A percentile compares a stretch with the other conserved stretches of the same genome.
Evolutionary conservation across 35 echinoderm and acorn worm genomes (phyloP).

Genomic region (Patiria miniata): DNA sequence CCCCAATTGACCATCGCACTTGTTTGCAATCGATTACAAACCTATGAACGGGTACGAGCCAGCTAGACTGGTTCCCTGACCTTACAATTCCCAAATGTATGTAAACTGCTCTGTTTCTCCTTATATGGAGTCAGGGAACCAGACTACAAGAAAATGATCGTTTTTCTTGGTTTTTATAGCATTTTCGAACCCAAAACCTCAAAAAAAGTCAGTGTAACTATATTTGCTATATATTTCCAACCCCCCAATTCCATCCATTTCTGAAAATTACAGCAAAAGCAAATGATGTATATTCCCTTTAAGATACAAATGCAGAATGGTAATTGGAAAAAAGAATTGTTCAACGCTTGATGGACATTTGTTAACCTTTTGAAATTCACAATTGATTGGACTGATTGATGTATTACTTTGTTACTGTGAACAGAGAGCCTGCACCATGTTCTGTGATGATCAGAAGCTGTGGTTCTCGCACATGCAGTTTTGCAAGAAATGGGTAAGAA

Average conservation of each 20-base stretch:
- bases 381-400: neutral
- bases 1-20: no score
- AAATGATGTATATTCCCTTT: no score
- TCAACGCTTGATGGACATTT: neutral
- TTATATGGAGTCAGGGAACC: no score
- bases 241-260: no score
- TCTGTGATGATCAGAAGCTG: conserved; percentile 77
- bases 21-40: no score
- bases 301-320: neutral
- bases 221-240: neutral
- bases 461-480: conserved; percentile 92
- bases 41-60: no score
- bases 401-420: conserved; percentile 37
- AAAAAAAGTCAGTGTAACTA: no score
- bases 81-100: no score
- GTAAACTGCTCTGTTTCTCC: no score
- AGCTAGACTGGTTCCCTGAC: no score
- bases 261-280: no score
- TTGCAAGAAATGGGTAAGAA: conserved; percentile 87
- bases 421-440: conserved; percentile 83
- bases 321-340: neutral
- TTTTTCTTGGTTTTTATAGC: neutral
- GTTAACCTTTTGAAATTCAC: neutral
- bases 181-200: no score
- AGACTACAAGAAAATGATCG: neutral